These are phyloP conservation scores for Pocota personata DNA, from an alignment of 2,888 invertebrate species.

Conservation along the genomic window DNA sequence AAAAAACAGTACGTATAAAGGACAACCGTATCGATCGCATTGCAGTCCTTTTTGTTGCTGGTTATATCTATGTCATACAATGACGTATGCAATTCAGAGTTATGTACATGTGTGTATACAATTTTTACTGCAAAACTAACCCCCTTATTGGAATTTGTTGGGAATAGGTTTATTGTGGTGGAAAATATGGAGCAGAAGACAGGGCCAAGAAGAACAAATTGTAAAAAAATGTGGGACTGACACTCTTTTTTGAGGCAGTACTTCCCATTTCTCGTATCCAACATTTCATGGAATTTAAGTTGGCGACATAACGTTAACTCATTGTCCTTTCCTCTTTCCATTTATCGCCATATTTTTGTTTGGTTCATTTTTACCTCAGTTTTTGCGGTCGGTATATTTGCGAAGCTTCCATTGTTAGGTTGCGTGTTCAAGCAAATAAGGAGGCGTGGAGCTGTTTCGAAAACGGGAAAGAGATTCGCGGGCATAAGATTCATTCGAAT, in stretches of 20 bases:
- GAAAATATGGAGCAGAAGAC: slow-evolving; percentile 23
- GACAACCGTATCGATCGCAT: slow-evolving; percentile 70
- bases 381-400: background rate
- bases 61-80: slow-evolving; percentile 17
- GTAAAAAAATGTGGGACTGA: background rate
- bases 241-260: background rate
- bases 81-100: slow-evolving; percentile 35
- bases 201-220: slow-evolving; percentile 25
- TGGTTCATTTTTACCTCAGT: background rate
- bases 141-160: slow-evolving; percentile 32
- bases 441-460: background rate
- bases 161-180: background rate
- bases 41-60: slow-evolving; percentile 71
- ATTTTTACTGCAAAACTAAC: slow-evolving; percentile 25
- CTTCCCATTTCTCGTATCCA: background rate
- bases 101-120: slow-evolving; percentile 4
- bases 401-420: background rate
- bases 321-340: background rate
- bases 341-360: background rate
- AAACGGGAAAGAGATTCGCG: background rate
- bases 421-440: slow-evolving; percentile 31
- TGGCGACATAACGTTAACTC: slow-evolving; percentile 10
- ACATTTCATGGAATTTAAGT: background rate
- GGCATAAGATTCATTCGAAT: slow-evolving; percentile 10
- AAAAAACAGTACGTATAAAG: slow-evolving; percentile 31